Base-by-base conservation (phyloP, 2,797 vertebrate genomes). In the Pangasius mekongensis region DNA sequence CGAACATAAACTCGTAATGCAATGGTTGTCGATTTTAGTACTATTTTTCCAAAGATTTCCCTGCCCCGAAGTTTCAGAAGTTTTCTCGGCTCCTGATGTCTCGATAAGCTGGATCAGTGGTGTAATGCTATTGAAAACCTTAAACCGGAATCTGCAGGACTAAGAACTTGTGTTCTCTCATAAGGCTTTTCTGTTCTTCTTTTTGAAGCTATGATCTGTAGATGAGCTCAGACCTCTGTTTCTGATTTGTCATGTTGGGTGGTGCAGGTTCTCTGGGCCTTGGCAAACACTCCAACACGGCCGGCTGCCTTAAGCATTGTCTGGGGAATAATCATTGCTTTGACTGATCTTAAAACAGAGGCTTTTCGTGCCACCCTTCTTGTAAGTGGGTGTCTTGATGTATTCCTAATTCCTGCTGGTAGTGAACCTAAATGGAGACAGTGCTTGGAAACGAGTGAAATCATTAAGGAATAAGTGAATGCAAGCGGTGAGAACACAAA, bases 391-490 rank as follows among this genome's bases (percentile, higher is more conserved):
- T 67, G 8, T 18, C 27, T 20, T 27, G 14, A 80, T 85, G 24
- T 56, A 49, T 73, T 73, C 73, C 49, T 69, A 73, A 66, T 33
- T 52, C 52, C 18, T 56, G 85, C 76, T 85, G 86, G 58, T 66
- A 78, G 90, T 66, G 76, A 87, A 83, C 83, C 78, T 82, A 47
- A 82, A 90, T 74, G 73, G 60, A 86, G 81, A 54, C 84, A 83
- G 86, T 13, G 71, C 18, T 58, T 49, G 67, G 6, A 89, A 86
- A 73, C 47, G 66, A 84, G 47, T 30, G 73, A 84, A 64, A 86
- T 76, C 56, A 14, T 73, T 83, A n/a, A n/a, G 56, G n/a, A 85
- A 60, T 16, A n/a, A 88, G 81, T 76, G 43, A 58, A 86, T 14
- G 62, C 67, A 76, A 83, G 58, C 54, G 52, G 52, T 14, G 56